phyloP scores from a whole-genome alignment of 2,797 vertebrate species.

The Dipus sagitta region DNA sequence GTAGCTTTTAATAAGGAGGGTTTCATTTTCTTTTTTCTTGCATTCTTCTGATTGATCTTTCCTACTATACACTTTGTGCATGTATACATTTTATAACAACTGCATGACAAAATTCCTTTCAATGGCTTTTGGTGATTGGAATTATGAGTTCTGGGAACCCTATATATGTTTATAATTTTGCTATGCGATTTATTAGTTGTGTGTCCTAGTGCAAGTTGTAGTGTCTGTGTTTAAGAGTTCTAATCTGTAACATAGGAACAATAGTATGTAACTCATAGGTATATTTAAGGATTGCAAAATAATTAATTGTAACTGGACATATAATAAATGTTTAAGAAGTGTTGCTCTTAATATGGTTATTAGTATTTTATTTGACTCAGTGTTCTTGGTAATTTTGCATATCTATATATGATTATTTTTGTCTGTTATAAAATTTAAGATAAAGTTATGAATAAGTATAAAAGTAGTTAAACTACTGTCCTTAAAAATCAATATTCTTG shows the following conservation, averaged over 20 bases:
- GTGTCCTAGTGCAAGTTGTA: constrained; percentile 1
- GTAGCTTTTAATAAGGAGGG: background rate
- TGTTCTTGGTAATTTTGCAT: constrained; percentile 24
- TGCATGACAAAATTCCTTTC: constrained; percentile 9
- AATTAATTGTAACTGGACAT: constrained; percentile 38
- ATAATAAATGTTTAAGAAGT: constrained; percentile 33
- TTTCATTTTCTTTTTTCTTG: constrained; percentile 49
- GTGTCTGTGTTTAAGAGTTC: constrained; percentile 17
- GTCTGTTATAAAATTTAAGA: background rate
- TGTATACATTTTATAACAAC: constrained; percentile 7
- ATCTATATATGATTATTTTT: constrained; percentile 41
- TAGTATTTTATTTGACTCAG: background rate
- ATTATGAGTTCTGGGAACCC: background rate
- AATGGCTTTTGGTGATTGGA: constrained; percentile 36
- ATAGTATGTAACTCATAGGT: background rate
- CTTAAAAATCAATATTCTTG: background rate
- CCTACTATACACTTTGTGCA: background rate
- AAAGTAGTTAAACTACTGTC: background rate
- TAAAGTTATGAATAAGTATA: constrained; percentile 10
- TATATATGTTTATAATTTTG: constrained; percentile 11
- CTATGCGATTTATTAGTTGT: background rate
- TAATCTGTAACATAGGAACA: constrained; percentile 25
- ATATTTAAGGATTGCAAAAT: background rate
- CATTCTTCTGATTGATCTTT: constrained; percentile 39
- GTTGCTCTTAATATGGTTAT: background rate